Evolutionary conservation across 2,888 invertebrate genomes (phyloP).

Genomic region (Eupithecia subfuscata): DNA sequence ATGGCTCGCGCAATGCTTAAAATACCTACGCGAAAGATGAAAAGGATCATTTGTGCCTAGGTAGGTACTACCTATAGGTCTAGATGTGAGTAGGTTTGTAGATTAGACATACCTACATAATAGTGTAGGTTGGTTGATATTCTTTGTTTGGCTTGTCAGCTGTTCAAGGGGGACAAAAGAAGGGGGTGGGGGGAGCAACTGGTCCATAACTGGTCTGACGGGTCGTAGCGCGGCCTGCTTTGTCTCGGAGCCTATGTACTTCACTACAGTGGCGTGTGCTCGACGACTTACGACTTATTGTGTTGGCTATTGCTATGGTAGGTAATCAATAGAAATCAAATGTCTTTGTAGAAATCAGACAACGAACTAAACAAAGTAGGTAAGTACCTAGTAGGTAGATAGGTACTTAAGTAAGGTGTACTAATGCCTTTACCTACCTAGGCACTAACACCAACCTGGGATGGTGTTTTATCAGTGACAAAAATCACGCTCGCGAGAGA

Average conservation of each 20-base stretch:
- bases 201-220: slow-evolving; percentile 58
- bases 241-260: slow-evolving; percentile 31
- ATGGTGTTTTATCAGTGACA: no score
- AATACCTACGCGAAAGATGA: background rate
- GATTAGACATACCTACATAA: background rate
- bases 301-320: background rate
- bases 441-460: no score
- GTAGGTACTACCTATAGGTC: no score
- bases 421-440: no score
- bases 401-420: no score
- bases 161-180: slow-evolving; percentile 59
- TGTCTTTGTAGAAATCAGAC: background rate
- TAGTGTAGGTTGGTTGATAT: slow-evolving; percentile 47
- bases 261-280: slow-evolving; percentile 2
- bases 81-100: background rate
- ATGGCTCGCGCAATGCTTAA: slow-evolving; percentile 24
- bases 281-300: background rate
- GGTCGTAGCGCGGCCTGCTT: slow-evolving; percentile 53
- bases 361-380: background rate
- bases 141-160: slow-evolving; percentile 80
- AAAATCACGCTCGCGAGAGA: no score
- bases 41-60: no score
- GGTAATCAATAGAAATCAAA: no score
- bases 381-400: background rate
- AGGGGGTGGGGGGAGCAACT: slow-evolving; percentile 50